Evolutionary conservation across 2,888 invertebrate genomes (phyloP), one percentile per base, ranked within the genome.

Genomic region (Drosophila bunnanda): DNA sequence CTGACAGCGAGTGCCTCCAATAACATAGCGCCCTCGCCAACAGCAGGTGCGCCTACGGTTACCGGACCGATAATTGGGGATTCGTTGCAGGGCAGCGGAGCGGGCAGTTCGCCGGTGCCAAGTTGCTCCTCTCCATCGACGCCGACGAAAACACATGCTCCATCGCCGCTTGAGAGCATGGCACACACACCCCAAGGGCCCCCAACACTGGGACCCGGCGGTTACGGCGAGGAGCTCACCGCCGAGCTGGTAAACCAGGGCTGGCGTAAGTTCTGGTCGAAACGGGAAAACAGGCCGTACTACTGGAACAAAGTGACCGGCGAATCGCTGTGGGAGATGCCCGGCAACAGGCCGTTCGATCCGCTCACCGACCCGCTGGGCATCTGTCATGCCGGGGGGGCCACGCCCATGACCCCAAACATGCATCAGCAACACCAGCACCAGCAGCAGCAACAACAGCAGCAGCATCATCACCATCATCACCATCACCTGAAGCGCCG

Each of bases 201-300:
- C 12, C 92, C 92, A 4, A 88, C 90, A 5, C 72, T 84, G 22
- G 77, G 82, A 10, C 82, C 84, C 0, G 90, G 91, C 0, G 80
- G 82, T 1, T 92, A 92, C 74, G 92, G 92, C 2, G 93, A 93
- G 71, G 93, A 93, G 69, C 72, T 93, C 17, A 92, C 92, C 5
- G 90, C 91, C 0, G 93, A 93, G 66, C 72, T 93, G 8, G 92
- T 94, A 9, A 96, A 97, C 90, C 97, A 97, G 90, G 99, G 98
- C 7, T 99, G 99, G 99, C 95, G 98, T 73, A 98, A 97, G 89
- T 98, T 97, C 92, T 99, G 98, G 98, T 98, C 98, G 22, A 97
- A 98, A 90, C 93, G 98, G 60, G 98, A 99, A 92, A 98, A 97
- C 91, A 94, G 98, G 32, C 98, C 98, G 2, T 99, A 99, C 92